Base-by-base conservation (phyloP, 1,140 invertebrate species). In the Drosophila kohkoa region DNA sequence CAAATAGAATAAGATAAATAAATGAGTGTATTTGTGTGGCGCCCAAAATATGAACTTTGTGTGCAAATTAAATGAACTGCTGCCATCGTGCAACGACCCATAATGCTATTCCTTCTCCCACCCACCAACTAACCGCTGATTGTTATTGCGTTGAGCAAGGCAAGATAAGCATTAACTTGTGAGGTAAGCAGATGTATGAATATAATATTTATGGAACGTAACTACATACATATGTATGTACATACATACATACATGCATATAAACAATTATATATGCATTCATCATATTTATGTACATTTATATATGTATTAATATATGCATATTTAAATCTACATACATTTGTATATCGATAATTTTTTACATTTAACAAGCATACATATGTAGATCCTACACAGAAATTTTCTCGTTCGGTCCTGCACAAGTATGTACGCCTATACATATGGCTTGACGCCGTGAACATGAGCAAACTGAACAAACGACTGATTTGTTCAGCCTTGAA, bases 401-500 rank as follows among this genome's bases (percentile, higher is more conserved):
- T 15, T 57, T 46, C 13, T 30, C 52, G 28, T 32, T 48, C 59
- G 48, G 51, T n/a, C 52, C 51, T 57, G 43, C 35, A 38, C 8
- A 38, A 38, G 35, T 10, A 8, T 10, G 8, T 38, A 38, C 35
- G 38, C 35, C 70, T 48, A 62, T 16, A 54, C 49, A 35, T 52
- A 28, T 57, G 51, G 67, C 66, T 68, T 83, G 78, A 86, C 83
- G 79, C 72, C 83, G 81, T 81, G 66, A 78, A 67, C 46, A 75
- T 75, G 75, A 81, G 65, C 75, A 63, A 69, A 70, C 68, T 67
- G 77, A 82, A 79, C 81, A 67, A 88, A 77, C 88, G 88, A 89
- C 88, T 85, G 88, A 91, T 91, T 91, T 85, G 88, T 83, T 89
- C 89, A 91, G 88, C 88, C 88, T 91, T 91, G 88, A 91, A 91